Base-by-base conservation (phyloP, 1,140 invertebrate genomes). In the Periplaneta americana region DNA sequence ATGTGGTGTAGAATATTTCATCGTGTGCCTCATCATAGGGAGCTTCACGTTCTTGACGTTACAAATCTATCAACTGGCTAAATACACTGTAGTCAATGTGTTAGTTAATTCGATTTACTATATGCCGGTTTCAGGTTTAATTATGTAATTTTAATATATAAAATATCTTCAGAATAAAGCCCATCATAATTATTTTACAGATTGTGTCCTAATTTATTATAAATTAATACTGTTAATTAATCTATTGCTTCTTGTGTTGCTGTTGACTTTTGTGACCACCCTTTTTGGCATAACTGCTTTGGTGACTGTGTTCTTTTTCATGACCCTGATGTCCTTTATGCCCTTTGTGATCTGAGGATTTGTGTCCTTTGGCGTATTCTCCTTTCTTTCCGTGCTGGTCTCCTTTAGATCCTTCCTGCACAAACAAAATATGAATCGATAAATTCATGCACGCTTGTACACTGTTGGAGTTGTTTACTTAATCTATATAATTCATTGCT, bases 381-480 rank as follows among this genome's bases (percentile, higher is more conserved):
- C 93, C 93, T 84, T 95, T 95, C 85, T 95, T 95, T 22, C 93
- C 93, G 81, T 93, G 90, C 83, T 94, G 91, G 84, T 94, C 92
- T 80, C 94, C 91, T 39, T 78, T 78, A 11, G 35, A 37, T 36
- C 77, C 77, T 32, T 78, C 77, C 77, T 78, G 77, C 5, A 39
- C 48, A 66, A 66, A n/a, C 5, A 66, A 78, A 36, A 5, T 13
- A 78, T 28, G 75, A 28, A 22, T 34, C 18, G 75, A 33, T 37
- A 77, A n/a, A 77, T 34, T 34, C 75, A 28, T 9, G 75, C 22
- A 66, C 57, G 5, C n/a, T 33, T 17, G 28, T 35, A 76, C 34
- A 76, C 75, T 17, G 75, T 34, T 18, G 75, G 6, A 77, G 15
- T 77, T 77, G 6, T 28, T 77, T 77, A 5, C 48, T 28, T 22